A percentile compares a stretch with the other conserved stretches of the same genome.
These are phyloP conservation scores for Spodoptera litura DNA, from an alignment of 1,140 invertebrate genomes.

Conservation along the genomic window DNA sequence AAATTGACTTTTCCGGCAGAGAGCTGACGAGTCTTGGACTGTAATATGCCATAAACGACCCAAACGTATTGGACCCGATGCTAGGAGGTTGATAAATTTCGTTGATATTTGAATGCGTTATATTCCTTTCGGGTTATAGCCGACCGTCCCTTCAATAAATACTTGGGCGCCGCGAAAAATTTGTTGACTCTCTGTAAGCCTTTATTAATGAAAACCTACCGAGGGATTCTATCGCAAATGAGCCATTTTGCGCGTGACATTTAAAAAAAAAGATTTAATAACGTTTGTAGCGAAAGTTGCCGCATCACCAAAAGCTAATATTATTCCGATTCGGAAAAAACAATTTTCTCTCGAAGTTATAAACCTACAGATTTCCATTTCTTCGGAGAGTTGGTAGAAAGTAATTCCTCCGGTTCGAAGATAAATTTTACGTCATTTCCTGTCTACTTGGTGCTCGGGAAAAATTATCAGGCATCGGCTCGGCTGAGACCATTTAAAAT, in stretches of 20 bases:
- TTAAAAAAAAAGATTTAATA: constrained; percentile 59
- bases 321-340: constrained; percentile 73
- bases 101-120: constrained; percentile 83
- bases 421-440: constrained; percentile 83
- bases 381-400: constrained; percentile 75
- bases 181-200: constrained; percentile 62
- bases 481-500: constrained; percentile 81
- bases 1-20: constrained; percentile 79
- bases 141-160: constrained; percentile 74
- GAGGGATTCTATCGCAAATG: constrained; percentile 51
- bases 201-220: constrained; percentile 68
- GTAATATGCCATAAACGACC: constrained; percentile 84
- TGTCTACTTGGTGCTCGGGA: constrained; percentile 70
- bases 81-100: constrained; percentile 82
- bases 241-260: constrained; percentile 44
- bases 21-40: constrained; percentile 77
- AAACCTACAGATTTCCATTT: constrained; percentile 81
- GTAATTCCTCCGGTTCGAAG: constrained; percentile 78
- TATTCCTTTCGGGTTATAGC: constrained; percentile 74
- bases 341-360: constrained; percentile 75
- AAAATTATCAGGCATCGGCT: constrained; percentile 81
- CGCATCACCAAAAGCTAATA: constrained; percentile 65
- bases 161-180: constrained; percentile 62
- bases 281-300: constrained; percentile 60
- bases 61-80: constrained; percentile 79